Evolutionary conservation across 2,888 invertebrate genomes (phyloP), one percentile per base, ranked within the genome.

Genomic region (Lissocephala sabroskyi): DNA sequence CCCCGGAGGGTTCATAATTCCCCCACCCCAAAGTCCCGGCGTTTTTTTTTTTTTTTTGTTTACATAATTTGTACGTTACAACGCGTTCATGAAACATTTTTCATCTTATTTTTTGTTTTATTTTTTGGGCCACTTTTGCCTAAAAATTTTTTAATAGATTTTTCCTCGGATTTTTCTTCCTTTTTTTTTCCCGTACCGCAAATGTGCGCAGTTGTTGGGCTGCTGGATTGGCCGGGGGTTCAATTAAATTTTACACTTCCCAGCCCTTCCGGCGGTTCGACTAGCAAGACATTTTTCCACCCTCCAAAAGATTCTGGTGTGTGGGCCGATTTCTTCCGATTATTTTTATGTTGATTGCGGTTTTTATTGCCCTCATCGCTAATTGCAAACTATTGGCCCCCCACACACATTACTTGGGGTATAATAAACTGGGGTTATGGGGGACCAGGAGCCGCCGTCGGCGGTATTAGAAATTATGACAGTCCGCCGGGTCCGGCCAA

Each of bases 1-100:
- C 41, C 61, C 70, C 70, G 46, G 48, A 64, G 62, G 66, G 68
- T 56, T 64, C 74, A 74, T 68, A 70, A 74, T 68, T 68, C 74
- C 56, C 29, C 14, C 41, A 23, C 13, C 35, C 47, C 40, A n/a
- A n/a, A n/a, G n/a, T 9, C 11, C 28, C 39, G 42, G 37, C 19
- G 19, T 10, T 37, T 7, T 28, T 13, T 40, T 35, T 18, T 41
- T 43, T 41, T 41, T 50, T 59, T 56, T 76, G 76, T 76, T 74
- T 74, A 70, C 74, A 70, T 74, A 76, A 70, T 74, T 74, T 74
- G 76, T 73, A 61, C 76, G 70, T 67, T 70, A 74, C 73, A 76
- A 74, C 73, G 73, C 73, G 74, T 67, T 59, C 70, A 73, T 59
- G 50, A 60, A 71, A 62, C 49, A 65, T 45, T 52, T 63, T 32